These are phyloP conservation scores for Phaenicophaeus curvirostris DNA, from an alignment of 2,797 vertebrate species.

Conservation along the genomic window DNA sequence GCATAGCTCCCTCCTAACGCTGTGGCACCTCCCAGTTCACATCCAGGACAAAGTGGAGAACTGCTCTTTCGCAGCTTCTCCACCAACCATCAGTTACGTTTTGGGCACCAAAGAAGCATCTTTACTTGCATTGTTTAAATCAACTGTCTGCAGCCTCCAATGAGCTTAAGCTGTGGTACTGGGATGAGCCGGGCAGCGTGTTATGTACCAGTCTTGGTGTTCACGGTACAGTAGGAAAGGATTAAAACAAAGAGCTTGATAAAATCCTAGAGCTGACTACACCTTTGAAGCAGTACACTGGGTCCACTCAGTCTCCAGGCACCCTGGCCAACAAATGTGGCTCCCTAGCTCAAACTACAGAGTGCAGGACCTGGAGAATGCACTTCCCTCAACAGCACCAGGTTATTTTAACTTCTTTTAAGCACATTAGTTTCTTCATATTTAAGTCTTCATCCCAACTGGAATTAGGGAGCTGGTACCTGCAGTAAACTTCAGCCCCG, in stretches of 20 bases:
- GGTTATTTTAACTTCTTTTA: not conserved
- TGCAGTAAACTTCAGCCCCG: not conserved
- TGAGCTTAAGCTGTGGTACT: not conserved
- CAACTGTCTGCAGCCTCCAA: not conserved
- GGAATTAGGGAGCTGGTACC: not conserved
- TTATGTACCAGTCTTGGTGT: not conserved
- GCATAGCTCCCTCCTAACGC: fast-evolving
- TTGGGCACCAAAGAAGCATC: not conserved
- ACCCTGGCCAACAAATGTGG: fast-evolving
- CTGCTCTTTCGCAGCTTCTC: fast-evolving
- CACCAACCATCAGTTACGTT: no score
- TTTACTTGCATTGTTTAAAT: not conserved
- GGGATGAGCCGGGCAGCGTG: not conserved
- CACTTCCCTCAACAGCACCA: not conserved
- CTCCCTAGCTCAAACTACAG: not conserved
- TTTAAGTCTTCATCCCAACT: not conserved
- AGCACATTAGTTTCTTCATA: not conserved
- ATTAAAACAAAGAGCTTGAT: not conserved
- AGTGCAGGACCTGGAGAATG: not conserved
- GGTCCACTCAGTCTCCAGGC: not conserved
- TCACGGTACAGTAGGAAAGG: not conserved
- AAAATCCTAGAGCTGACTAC: not conserved
- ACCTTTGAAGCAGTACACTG: fast-evolving
- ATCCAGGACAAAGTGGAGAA: not conserved
- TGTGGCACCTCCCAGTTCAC: not conserved